Conservation (phyloP, 2,797 vertebrate species). For the Psittacula echo region DNA sequence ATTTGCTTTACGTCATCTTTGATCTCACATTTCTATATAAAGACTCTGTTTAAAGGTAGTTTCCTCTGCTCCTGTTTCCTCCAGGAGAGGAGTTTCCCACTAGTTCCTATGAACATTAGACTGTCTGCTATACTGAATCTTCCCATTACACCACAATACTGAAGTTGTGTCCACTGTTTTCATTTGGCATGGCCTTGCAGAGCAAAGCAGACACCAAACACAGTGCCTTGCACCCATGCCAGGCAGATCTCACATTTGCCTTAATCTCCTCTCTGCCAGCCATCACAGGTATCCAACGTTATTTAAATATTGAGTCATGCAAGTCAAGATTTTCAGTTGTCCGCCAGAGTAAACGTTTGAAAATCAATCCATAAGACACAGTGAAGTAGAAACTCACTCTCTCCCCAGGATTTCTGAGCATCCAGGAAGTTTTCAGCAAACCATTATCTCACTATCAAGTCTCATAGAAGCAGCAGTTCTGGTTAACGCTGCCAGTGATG, state of each 20-base stretch:
- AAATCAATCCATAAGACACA: not conserved
- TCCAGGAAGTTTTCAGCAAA: not conserved
- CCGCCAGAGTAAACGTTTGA: not conserved
- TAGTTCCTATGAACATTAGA: not conserved
- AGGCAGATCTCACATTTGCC: not conserved
- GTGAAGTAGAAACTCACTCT: not conserved
- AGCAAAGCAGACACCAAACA: not conserved
- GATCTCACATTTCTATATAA: not conserved
- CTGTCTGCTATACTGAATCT: not conserved
- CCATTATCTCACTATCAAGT: not conserved
- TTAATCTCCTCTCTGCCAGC: not conserved
- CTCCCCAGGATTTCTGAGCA: not conserved
- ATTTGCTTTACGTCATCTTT: not conserved
- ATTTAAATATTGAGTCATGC: not conserved
- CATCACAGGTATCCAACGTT: not conserved
- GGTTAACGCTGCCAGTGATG: not conserved
- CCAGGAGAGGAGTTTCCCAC: not conserved
- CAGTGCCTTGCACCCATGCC: too few relatives aligned
- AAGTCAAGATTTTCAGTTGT: not conserved
- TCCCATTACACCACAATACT: accelerated
- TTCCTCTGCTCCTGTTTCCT: not conserved
- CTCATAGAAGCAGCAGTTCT: not conserved
- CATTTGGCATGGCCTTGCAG: not conserved
- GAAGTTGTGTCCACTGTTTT: not conserved
- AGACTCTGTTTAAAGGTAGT: not conserved